These are phyloP conservation scores for Eucidaris tribuloides DNA, from an alignment of 35 echinoderm and acorn worm species.

Conservation along the genomic window DNA sequence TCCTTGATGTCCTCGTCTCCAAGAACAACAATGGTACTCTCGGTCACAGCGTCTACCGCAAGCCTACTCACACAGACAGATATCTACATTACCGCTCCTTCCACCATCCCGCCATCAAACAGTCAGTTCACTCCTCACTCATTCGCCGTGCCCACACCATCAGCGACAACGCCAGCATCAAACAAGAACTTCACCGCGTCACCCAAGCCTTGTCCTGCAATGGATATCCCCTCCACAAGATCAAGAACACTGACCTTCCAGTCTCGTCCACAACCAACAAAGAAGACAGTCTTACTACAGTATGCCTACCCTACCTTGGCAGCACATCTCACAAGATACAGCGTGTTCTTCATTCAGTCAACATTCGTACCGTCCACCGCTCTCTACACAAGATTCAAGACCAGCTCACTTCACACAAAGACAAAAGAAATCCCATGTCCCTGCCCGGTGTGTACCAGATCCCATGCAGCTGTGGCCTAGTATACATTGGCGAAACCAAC, in stretches of 20 bases:
- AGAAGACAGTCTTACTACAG: no score
- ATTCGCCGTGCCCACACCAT: background rate
- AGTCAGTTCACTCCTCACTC: background rate
- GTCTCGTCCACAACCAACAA: background rate
- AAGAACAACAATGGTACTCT: background rate
- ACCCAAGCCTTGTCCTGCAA: background rate
- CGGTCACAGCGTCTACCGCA: background rate
- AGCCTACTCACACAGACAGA: conserved; percentile 28
- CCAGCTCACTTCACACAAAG: background rate
- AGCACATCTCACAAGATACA: background rate
- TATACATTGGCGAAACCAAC: conserved; percentile 4
- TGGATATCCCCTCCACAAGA: background rate
- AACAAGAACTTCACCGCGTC: background rate
- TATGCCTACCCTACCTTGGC: background rate
- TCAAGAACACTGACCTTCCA: background rate
- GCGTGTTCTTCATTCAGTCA: background rate
- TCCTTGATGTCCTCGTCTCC: conserved; percentile 4
- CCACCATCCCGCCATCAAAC: background rate
- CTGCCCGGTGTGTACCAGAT: background rate
- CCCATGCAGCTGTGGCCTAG: conserved; percentile 4
- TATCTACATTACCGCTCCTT: conserved; percentile 5
- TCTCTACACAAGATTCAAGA: background rate
- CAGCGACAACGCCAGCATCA: background rate
- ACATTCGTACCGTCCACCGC: background rate
- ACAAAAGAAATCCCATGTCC: background rate